Base-by-base conservation (phyloP, 2,797 vertebrate genomes). In the Gastrophryne carolinensis region DNA sequence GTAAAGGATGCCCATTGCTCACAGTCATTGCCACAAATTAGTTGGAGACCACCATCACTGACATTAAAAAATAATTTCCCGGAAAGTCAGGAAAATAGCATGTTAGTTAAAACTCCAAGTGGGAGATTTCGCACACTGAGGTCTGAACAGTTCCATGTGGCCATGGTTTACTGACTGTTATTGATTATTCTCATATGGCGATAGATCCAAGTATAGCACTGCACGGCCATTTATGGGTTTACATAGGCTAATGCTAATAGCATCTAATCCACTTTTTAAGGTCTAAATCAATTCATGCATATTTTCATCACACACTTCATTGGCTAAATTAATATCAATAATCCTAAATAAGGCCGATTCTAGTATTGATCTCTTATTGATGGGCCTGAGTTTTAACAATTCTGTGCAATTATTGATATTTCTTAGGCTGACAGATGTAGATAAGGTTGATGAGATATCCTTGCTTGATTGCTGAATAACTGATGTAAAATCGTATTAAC, bases 231-330 rank as follows among this genome's bases (percentile, higher is more conserved):
- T 81, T 81, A 84, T 83, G 81, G 81, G 85, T 84, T 84, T 79
- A 85, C 85, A 82, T 80, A 76, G 77, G 73, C 82, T 87, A 84
- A 84, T 85, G 82, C 84, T 85, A 79, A 44, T 79, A 74, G 86
- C 84, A 84, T 85, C 87, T 87, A 85, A 86, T 86, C 86, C 84
- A 87, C 83, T 85, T 82, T 79, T 64, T 82, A 85, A 71, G 81
- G 23, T 23, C 29, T 27, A 82, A 89, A 90, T 89, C 86, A 84
- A 89, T 91, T 84, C 84, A 87, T 87, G 84, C 81, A 72, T 81
- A 87, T 88, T 85, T 85, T 86, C 87, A 80, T 75, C 68, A 80
- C 79, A 89, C 89, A 89, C 89, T 30, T 63, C 15, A 32, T 37
- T 60, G 68, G 32, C 37, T 39, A 83, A 83, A 74, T 60, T 85